phyloP scores from a whole-genome alignment of 2,888 invertebrate genomes.

The Diaprepes abbreviatus region DNA sequence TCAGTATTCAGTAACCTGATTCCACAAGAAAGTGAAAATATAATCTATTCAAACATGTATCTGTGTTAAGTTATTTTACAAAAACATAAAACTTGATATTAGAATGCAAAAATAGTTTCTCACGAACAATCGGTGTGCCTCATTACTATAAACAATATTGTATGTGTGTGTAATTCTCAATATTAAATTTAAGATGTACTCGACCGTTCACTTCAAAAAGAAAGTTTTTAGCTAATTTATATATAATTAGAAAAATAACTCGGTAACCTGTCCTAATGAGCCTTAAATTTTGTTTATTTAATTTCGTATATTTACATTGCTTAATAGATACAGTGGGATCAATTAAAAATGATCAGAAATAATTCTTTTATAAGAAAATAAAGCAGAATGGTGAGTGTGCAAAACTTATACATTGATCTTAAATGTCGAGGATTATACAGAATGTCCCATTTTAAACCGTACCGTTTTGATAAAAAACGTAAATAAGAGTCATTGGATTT shows the following conservation, averaged over 20 bases:
- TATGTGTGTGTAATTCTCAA: slow-evolving; percentile 6
- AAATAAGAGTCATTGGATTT: no score
- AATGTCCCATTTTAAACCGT: no score
- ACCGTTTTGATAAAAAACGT: no score
- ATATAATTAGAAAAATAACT: background rate
- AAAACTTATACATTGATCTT: no score
- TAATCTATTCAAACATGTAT: slow-evolving; percentile 16
- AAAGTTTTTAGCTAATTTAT: slow-evolving; percentile 25
- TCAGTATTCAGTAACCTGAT: slow-evolving; percentile 1
- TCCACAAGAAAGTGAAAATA: slow-evolving; percentile 26
- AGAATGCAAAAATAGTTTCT: slow-evolving; percentile 17
- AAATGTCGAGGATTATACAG: no score
- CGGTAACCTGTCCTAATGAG: background rate
- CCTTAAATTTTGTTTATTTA: no score
- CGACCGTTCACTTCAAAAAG: slow-evolving; percentile 31
- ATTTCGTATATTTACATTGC: no score
- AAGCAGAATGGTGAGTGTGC: no score
- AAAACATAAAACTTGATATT: slow-evolving; percentile 10
- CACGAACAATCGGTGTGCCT: slow-evolving; percentile 2
- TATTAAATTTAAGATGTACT: slow-evolving; percentile 26
- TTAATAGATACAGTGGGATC: no score
- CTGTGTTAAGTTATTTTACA: slow-evolving; percentile 17
- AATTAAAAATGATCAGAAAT: no score
- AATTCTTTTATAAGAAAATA: no score
- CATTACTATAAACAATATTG: slow-evolving; percentile 3